Conservation (phyloP, 2,888 invertebrate species). For the Cosmia trapezina region DNA sequence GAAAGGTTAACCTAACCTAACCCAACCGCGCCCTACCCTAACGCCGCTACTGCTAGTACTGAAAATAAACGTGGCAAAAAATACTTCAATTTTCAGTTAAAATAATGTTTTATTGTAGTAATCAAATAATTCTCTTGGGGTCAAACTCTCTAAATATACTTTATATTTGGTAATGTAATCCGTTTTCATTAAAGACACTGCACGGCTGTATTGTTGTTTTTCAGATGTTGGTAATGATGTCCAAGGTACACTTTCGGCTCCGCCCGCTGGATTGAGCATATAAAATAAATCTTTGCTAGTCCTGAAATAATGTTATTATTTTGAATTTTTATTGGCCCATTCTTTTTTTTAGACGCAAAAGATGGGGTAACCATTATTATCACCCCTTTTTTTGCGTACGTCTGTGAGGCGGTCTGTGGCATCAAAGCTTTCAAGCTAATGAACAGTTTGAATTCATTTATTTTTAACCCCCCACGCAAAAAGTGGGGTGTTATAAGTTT, state of each 20-base stretch:
- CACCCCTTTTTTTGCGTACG: not conserved
- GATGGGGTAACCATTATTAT: not conserved
- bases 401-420: too few species aligned
- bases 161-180: constrained; percentile 80
- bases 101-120: constrained; percentile 73
- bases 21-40: too few species aligned
- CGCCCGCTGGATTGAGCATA: constrained; percentile 67
- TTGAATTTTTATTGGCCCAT: not conserved
- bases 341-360: not conserved
- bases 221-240: constrained; percentile 66
- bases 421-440: not conserved
- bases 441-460: not conserved
- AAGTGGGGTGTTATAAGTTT: too few species aligned
- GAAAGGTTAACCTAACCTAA: too few species aligned
- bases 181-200: constrained; percentile 76
- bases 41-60: too few species aligned
- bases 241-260: constrained; percentile 68
- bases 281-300: constrained; percentile 77
- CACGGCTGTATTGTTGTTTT: constrained; percentile 74
- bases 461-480: too few species aligned
- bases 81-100: constrained; percentile 17
- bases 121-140: constrained; percentile 75
- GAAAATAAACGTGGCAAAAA: not conserved
- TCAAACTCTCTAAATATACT: constrained; percentile 80
- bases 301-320: constrained; percentile 68